These are phyloP conservation scores for Spizaetus ornatus DNA, from an alignment of 2,113 vertebrate species.

Conservation along the genomic window DNA sequence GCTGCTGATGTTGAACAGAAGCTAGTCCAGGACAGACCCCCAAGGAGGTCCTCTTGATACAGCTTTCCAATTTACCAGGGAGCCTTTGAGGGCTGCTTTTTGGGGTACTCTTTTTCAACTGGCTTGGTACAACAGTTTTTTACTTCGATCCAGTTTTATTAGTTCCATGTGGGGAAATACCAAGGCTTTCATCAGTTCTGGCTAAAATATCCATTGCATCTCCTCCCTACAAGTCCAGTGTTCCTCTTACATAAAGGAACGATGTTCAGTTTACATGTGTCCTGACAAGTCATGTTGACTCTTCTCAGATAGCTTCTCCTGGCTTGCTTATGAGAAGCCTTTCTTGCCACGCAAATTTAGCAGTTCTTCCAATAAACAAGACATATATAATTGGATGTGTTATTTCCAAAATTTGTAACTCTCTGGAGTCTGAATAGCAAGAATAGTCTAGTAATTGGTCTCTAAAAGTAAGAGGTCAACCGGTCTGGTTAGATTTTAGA, in stretches of 20 bases:
- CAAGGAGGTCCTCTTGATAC: neutral
- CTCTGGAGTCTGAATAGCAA: neutral
- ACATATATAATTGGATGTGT: neutral
- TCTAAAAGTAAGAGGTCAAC: neutral
- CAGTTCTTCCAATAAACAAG: neutral
- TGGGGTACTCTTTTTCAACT: neutral
- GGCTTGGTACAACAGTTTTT: neutral
- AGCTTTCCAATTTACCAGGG: neutral
- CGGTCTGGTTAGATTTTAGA: neutral
- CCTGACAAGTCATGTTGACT: neutral
- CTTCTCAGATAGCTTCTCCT: neutral
- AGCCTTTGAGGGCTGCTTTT: neutral
- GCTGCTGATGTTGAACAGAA: neutral
- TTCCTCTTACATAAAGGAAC: neutral
- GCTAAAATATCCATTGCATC: neutral
- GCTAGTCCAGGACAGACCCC: neutral
- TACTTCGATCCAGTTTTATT: neutral
- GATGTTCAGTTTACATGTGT: neutral
- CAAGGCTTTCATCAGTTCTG: neutral
- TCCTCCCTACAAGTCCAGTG: neutral
- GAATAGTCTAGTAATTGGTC: neutral
- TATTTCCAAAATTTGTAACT: neutral
- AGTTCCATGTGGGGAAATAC: neutral
- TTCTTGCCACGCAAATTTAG: neutral
- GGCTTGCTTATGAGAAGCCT: neutral